phyloP scores from a whole-genome alignment of 2,888 invertebrate genomes.

The Nymphalis urticae region DNA sequence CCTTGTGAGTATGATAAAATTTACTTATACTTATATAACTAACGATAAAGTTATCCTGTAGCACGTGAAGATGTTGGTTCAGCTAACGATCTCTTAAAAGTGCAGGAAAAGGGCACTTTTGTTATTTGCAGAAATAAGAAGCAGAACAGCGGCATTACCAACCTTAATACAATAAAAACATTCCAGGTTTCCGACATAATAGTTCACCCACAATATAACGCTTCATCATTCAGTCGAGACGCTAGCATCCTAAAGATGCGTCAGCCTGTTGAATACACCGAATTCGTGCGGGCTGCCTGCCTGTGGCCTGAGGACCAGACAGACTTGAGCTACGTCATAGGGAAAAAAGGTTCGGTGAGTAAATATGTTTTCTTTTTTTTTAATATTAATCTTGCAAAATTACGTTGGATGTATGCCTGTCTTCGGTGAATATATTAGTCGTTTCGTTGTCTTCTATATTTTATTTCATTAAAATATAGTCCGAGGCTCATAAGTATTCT shows the following conservation, averaged over 20 bases:
- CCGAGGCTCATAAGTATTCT: too few species aligned
- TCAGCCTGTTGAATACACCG: constrained; percentile 73
- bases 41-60: too few species aligned
- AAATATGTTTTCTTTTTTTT: neutral
- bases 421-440: too few species aligned
- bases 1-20: constrained; percentile 56
- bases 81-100: too few species aligned
- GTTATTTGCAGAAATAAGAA: too few species aligned
- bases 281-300: constrained; percentile 82
- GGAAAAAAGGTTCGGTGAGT: constrained; percentile 76
- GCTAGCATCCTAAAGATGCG: constrained; percentile 80
- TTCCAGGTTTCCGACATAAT: constrained; percentile 59
- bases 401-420: too few species aligned
- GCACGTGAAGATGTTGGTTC: too few species aligned
- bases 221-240: constrained; percentile 79
- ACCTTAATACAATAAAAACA: neutral
- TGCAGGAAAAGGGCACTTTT: too few species aligned
- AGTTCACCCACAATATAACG: constrained; percentile 81
- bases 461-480: too few species aligned
- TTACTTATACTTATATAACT: neutral
- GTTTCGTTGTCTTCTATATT: too few species aligned
- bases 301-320: constrained; percentile 79
- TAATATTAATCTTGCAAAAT: neutral
- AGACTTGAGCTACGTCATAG: constrained; percentile 68
- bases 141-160: neutral